Base-by-base conservation (phyloP, 1,140 invertebrate species). In the Drosophila saltans region DNA sequence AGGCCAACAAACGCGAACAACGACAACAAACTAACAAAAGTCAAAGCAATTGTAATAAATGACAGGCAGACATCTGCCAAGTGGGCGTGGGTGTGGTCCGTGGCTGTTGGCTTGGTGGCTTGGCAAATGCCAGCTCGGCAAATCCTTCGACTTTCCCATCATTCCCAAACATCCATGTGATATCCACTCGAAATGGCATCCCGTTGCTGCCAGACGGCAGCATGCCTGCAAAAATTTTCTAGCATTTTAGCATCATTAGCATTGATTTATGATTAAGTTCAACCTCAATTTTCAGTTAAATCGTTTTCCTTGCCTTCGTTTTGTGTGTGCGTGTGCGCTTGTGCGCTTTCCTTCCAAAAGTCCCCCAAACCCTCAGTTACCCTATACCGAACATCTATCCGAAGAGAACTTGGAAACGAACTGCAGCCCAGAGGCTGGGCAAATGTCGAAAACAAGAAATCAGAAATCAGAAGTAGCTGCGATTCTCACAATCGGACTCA, bases 1-100 rank as follows among this genome's bases (percentile, higher is more conserved):
- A 71, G 48, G 43, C 71, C 61, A 71, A 69, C 70, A 77, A 69
- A 71, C 61, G 43, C 71, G 66, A 71, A 69, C 70, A 77, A 69
- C 67, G 84, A 74, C 84, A 84, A 89, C 84, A 91, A 78, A 90
- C 85, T 83, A 90, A 80, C 90, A 90, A 79, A 91, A 91, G 90
- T 91, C 90, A 91, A 90, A 91, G 90, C 90, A 90, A 91, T 91
- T 91, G 90, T 91, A 90, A 91, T 91, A 91, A 91, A 91, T 91
- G 90, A 91, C 90, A 91, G 89, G 76, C 89, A 88, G 90, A 88
- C 90, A 91, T 81, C 85, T 90, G 81, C 74, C 78, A 90, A 80
- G 64, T 82, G 79, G 79, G 64, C 60, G 41, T 5, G 52, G 33
- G 43, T 41, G 43, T 33, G 58, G 60, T 30, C 41, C 41, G 33